Percentiles rank a stretch among this genome's conserved stretches.
Conservation (phyloP, 2,797 vertebrate genomes). For the Malacoctenus gilli region DNA sequence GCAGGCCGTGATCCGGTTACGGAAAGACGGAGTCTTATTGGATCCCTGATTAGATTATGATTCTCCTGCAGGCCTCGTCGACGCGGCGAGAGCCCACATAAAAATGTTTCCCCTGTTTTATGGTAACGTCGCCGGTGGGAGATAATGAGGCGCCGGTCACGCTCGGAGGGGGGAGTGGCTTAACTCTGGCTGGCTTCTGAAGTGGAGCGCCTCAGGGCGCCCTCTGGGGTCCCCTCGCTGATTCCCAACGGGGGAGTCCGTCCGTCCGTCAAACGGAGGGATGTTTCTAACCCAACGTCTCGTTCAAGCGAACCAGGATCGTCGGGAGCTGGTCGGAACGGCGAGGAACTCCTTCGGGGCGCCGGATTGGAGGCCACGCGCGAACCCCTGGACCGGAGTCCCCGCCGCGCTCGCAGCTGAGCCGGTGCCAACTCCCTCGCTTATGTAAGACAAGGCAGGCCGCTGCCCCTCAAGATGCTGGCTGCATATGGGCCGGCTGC, state of each 20-base stretch:
- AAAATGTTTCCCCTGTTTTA: constrained; percentile 52
- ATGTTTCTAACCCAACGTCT: too few species aligned
- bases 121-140: constrained; percentile 26
- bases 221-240: neutral
- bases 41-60: constrained; percentile 60
- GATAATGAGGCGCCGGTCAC: constrained; percentile 21
- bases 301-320: neutral
- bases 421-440: constrained; percentile 25
- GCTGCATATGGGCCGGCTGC: constrained; percentile 43
- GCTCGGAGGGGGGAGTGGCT: constrained; percentile 5
- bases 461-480: constrained; percentile 58
- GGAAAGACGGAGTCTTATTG: constrained; percentile 49
- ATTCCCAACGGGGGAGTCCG: neutral
- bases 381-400: neutral
- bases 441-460: constrained; percentile 52
- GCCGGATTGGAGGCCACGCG: constrained; percentile 6
- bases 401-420: constrained; percentile 15
- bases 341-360: neutral
- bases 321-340: neutral
- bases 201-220: constrained; percentile 19
- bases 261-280: neutral
- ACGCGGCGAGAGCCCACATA: constrained; percentile 22
- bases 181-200: constrained; percentile 1
- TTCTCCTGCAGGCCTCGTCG: constrained; percentile 53
- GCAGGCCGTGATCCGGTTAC: constrained; percentile 58